Percentiles rank a stretch among this genome's conserved stretches.
phyloP scores from a whole-genome alignment of 2,888 invertebrate species.

The Amorpha juglandis region DNA sequence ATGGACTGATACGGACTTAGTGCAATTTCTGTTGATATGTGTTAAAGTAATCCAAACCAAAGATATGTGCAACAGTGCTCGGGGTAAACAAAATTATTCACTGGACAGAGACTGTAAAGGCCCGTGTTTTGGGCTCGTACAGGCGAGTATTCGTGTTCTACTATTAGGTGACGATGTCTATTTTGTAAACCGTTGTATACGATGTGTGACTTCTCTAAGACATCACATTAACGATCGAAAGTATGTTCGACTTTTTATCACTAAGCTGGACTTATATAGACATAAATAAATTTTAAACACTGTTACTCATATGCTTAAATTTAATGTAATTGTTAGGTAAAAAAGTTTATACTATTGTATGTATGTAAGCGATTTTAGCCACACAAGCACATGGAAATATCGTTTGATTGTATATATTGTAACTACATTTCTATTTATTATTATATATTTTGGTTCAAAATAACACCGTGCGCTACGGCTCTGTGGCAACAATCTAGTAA shows the following conservation, averaged over 20 bases:
- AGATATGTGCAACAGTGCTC: constrained; percentile 42
- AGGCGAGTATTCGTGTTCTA: constrained; percentile 63
- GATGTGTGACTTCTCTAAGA: constrained; percentile 78
- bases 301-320: constrained; percentile 82
- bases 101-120: constrained; percentile 38
- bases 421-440: constrained; percentile 50
- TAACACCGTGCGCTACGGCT: constrained; percentile 4
- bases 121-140: constrained; percentile 36
- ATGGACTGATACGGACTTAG: constrained; percentile 14
- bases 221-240: constrained; percentile 70
- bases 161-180: constrained; percentile 70
- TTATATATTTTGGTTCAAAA: constrained; percentile 28
- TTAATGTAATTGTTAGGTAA: constrained; percentile 77
- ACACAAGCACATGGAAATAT: constrained; percentile 71
- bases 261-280: constrained; percentile 74
- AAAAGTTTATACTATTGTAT: constrained; percentile 76
- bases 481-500: constrained; percentile 38
- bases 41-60: constrained; percentile 47
- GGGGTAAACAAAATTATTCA: constrained; percentile 27
- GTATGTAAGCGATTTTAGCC: constrained; percentile 71
- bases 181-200: constrained; percentile 83
- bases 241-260: constrained; percentile 67
- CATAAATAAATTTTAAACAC: constrained; percentile 80
- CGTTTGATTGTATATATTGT: constrained; percentile 64
- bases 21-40: constrained; percentile 33